Evolutionary conservation across 2,888 invertebrate genomes (phyloP), one percentile per base, ranked within the genome.

Genomic region (Anoplius nigerrimus): DNA sequence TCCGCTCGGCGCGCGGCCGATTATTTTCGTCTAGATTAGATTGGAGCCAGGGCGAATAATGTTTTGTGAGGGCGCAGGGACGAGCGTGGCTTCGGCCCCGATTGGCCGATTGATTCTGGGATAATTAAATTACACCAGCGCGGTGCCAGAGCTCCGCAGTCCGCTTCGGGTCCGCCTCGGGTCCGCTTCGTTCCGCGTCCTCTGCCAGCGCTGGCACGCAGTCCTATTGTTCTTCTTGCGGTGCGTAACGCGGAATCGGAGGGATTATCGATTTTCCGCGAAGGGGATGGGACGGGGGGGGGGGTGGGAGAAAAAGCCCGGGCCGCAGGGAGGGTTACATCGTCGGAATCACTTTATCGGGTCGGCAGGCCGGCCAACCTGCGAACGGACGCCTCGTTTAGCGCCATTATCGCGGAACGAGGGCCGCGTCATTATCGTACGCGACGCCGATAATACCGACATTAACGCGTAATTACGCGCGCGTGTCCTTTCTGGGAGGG

Each of bases 401-500:
- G 73, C 61, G 69, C 67, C 51, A 62, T 61, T 62, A 58, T 51
- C 54, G 27, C 56, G 8, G 21, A 48, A 52, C 54, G n/a, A n/a
- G n/a, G 16, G 16, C 62, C 67, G 66, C 58, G 57, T 64, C 56
- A 73, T 78, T 78, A 78, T 69, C 56, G 43, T 57, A 53, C 65
- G 71, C 73, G 69, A 71, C 71, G 62, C 75, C 78, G 73, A 75
- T 78, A 73, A 75, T 59, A 67, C 52, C 60, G 68, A 73, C 69
- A 75, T 75, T 75, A 75, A 61, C 56, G 66, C 43, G 62, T 69
- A 69, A 78, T 78, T 75, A 73, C 65, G 67, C 43, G 56, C 60
- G 62, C 70, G 18, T 57, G 54, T 51, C 27, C 18, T 48, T 43
- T 43, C 20, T 8, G 16, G 13, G 4, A 18, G 21, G n/a, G 21